Base-by-base conservation (phyloP, 2,113 vertebrate species). In the Oryzias celebensis region DNA sequence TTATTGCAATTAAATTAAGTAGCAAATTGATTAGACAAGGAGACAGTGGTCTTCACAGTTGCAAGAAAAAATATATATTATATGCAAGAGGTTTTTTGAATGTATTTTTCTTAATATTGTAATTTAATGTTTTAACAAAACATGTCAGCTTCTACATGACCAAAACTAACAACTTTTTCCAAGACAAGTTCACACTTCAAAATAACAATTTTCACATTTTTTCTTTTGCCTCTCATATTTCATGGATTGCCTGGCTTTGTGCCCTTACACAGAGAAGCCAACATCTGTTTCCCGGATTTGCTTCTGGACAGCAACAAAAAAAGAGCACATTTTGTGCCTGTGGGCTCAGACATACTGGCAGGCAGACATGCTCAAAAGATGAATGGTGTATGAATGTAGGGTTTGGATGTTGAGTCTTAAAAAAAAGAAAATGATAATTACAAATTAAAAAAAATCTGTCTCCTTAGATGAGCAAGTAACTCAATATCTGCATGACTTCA, bases 271-370 rank as follows among this genome's bases (percentile, higher is more conserved):
- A 74, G 56, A 61, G 68, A 85, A 62, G 57, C 43, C 59, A 72
- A 58, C 74, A 80, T 83, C 79, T 77, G 77, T 68, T 62, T 60
- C 20, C 44, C 57, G 60, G 65, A 71, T 69, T 65, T 65, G 59
- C 49, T 62, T 41, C 53, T 63, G 68, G 46, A 62, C 36, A 57
- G 36, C 14, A 62, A 45, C 31, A 53, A 36, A 8, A 36, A 36
- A 36, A 36, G 7, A 36, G 7, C 16, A 63, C 50, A 59, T 49
- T 55, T 61, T 69, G 66, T 5, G 53, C 58, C 49, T 51, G 20
- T 46, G 49, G 71, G 47, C 62, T 55, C 55, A 48, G 28, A 68
- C 23, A n/a, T 18, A 46, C 41, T 70, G 54, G 28, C 58, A 47
- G 28, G 15, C 23, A 24, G 2, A 4, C 15, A 41, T 36, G 28